Conservation (phyloP, 1,140 invertebrate species). For the Papilio glaucus region DNA sequence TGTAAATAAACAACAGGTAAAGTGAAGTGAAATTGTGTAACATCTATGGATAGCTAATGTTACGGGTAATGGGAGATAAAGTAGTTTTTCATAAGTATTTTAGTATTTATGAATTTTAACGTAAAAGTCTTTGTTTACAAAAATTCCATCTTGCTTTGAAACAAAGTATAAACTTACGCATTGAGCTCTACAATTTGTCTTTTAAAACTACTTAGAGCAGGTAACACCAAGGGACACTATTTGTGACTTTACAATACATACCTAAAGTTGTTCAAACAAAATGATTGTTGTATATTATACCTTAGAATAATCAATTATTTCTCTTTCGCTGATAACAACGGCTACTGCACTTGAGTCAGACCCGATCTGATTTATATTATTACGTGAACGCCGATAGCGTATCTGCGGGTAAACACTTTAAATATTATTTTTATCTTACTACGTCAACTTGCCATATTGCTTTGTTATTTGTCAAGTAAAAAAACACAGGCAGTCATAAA, state of each 20-base stretch:
- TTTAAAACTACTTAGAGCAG: too few species aligned
- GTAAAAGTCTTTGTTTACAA: too few species aligned
- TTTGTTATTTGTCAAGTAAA: not conserved
- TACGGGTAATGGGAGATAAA: too few species aligned
- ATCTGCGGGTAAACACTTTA: not conserved
- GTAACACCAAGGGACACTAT: not conserved
- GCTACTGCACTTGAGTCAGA: conserved; percentile 5
- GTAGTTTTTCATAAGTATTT: too few species aligned
- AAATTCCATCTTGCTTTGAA: too few species aligned
- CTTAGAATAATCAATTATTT: not conserved
- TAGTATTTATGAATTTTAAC: too few species aligned
- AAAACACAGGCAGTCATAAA: too few species aligned
- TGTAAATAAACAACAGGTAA: too few species aligned
- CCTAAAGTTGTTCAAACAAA: not conserved
- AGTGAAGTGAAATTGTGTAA: too few species aligned
- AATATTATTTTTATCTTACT: not conserved
- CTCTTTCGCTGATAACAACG: not conserved
- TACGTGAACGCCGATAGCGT: not conserved
- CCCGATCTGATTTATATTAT: not conserved
- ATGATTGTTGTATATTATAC: not conserved
- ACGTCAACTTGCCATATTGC: not conserved
- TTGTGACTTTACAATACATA: not conserved
- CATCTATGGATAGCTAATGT: too few species aligned
- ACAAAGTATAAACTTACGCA: too few species aligned
- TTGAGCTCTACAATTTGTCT: too few species aligned